A percentile compares a stretch with the other conserved stretches of the same genome.
These are phyloP conservation scores for Homarus americanus DNA, from an alignment of 1,140 invertebrate species.

Conservation along the genomic window DNA sequence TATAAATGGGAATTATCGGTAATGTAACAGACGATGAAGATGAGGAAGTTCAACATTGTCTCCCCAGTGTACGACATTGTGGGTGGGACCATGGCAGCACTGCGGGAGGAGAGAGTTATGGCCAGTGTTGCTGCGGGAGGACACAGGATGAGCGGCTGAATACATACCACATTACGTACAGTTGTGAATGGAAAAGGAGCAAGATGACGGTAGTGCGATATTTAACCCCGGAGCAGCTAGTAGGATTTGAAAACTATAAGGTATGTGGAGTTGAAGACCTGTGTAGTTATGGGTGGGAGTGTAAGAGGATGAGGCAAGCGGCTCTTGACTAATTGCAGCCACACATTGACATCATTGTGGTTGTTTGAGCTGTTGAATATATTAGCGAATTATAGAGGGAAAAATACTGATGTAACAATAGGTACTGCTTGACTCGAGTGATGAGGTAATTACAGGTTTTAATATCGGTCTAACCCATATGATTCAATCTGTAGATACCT, in stretches of 20 bases:
- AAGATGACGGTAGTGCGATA: slow-evolving; percentile 79
- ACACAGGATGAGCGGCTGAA: not conserved
- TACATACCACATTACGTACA: not conserved
- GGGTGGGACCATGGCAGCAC: not conserved
- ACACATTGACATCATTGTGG: no score
- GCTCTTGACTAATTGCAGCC: no score
- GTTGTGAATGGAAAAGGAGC: not conserved
- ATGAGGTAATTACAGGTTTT: not conserved
- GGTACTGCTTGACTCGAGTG: not conserved
- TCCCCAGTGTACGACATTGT: no score
- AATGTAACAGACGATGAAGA: no score
- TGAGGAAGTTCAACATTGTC: no score
- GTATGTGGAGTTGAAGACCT: slow-evolving; percentile 80
- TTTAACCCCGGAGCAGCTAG: slow-evolving; percentile 87
- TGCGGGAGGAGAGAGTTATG: not conserved
- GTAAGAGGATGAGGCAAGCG: not conserved
- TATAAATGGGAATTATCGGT: no score
- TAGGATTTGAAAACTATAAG: slow-evolving; percentile 95
- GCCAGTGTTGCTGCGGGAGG: not conserved
- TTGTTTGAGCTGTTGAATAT: not conserved
- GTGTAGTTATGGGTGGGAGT: not conserved
- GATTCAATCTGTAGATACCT: no score
- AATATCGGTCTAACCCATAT: no score
- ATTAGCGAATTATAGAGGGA: not conserved
- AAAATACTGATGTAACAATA: not conserved